These are phyloP conservation scores for Pseudopleuronectes americanus DNA, from an alignment of 2,797 vertebrate genomes.

Conservation along the genomic window DNA sequence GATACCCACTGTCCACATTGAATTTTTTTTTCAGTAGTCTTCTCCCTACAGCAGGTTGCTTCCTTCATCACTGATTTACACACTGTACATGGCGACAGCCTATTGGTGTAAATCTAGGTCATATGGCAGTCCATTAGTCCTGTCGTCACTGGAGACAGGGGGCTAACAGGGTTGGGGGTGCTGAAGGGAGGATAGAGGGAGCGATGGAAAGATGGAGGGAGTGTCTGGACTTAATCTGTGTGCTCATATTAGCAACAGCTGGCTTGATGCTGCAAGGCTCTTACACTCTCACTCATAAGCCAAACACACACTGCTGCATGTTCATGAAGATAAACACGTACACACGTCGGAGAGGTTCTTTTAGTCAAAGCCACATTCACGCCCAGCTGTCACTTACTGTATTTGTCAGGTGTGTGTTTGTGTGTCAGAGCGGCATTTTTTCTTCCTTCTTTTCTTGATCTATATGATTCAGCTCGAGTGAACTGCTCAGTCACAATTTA, in stretches of 20 bases:
- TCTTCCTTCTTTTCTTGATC: neutral
- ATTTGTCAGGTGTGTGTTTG: neutral
- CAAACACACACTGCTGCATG: neutral
- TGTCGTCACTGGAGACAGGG: conserved; percentile 37
- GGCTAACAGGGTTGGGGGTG: conserved; percentile 52
- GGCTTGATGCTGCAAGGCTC: conserved; percentile 44
- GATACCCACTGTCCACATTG: neutral
- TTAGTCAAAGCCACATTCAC: neutral
- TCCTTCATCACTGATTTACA: conserved; percentile 28
- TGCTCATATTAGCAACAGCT: conserved; percentile 69
- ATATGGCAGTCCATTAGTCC: conserved; percentile 65
- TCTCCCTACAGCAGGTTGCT: conserved; percentile 6
- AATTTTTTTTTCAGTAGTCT: neutral
- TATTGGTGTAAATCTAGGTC: conserved; percentile 74
- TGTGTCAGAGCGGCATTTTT: too few relatives aligned
- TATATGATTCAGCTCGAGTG: neutral
- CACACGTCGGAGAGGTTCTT: neutral
- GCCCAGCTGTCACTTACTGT: neutral
- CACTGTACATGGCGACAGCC: conserved; percentile 30
- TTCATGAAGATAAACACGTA: neutral
- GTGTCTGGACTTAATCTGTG: conserved; percentile 69
- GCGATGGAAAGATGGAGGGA: conserved; percentile 43
- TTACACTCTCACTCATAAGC: conserved; percentile 21
- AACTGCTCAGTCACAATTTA: neutral
- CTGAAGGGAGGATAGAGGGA: conserved; percentile 46